Base-by-base conservation (phyloP, 1,140 invertebrate species). In the Drosophila varians region DNA sequence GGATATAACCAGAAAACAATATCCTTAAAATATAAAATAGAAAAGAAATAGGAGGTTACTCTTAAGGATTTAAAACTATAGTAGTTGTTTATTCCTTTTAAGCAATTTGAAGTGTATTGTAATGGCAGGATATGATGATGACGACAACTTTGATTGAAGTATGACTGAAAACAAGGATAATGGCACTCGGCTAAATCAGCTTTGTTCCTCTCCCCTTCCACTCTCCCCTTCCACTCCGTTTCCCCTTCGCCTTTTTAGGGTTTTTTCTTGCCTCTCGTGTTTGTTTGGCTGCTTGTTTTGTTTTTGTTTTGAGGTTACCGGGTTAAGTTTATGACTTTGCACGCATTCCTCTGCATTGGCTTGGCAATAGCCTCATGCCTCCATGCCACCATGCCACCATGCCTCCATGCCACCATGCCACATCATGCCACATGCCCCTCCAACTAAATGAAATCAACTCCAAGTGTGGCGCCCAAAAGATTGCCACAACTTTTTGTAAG, bases 321-420 rank as follows among this genome's bases (percentile, higher is more conserved):
- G 79, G 80, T 84, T 84, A 84, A 84, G 79, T 84, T 84, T 84
- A 86, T 68, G 72, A 60, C 76, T 77, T 65, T 64, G 60, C 79
- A 79, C 80, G 80, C 79, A 79, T 68, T 74, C 66, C 36, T 25
- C 75, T 60, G 64, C 78, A 76, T 14, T 38, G 36, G 36, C 36
- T 12, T n/a, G 28, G 28, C 28, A 31, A 31, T 31, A 31, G 9
- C 6, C 28, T 4, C 2, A 21, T 2, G 21, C 21, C 21, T 4
- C 25, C 4, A n/a, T n/a, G n/a, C n/a, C n/a, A n/a, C n/a, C n/a
- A n/a, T n/a, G n/a, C n/a, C n/a, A n/a, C n/a, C n/a, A n/a, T n/a
- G n/a, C n/a, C n/a, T n/a, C n/a, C n/a, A n/a, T n/a, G n/a, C n/a
- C n/a, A n/a, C n/a, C 21, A 26, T 26, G 26, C 26, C 26, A 28